phyloP scores from a whole-genome alignment of 2,797 vertebrate genomes.

The Pelodytes ibericus region DNA sequence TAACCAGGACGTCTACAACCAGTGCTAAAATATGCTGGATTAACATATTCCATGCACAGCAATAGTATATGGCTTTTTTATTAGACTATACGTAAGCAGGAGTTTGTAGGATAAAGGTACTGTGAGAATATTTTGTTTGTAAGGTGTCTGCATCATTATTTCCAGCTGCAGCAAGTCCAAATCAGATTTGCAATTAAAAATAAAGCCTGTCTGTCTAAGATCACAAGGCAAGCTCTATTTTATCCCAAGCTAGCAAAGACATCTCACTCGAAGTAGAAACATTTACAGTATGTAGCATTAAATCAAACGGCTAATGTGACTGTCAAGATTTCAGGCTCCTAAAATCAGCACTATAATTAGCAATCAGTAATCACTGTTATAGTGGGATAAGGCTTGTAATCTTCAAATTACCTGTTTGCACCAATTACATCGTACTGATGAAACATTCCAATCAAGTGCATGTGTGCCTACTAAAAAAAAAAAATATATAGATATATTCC shows the following conservation, averaged over 20 bases:
- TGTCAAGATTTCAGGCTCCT: slow-evolving; percentile 71
- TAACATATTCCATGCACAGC: neutral
- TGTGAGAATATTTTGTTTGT: slow-evolving; percentile 33
- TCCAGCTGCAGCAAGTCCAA: slow-evolving; percentile 45
- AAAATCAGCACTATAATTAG: slow-evolving; percentile 73
- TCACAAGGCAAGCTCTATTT: slow-evolving; percentile 58
- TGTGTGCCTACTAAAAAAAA: slow-evolving; percentile 57
- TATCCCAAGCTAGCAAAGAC: slow-evolving; percentile 56
- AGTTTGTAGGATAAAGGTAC: neutral
- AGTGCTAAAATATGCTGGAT: no score
- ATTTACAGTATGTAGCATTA: slow-evolving; percentile 58
- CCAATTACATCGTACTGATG: slow-evolving; percentile 72
- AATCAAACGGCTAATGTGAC: slow-evolving; percentile 67
- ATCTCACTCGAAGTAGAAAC: slow-evolving; percentile 59
- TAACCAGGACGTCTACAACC: no score
- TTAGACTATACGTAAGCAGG: neutral
- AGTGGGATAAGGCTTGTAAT: slow-evolving; percentile 75
- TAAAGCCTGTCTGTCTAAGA: slow-evolving; percentile 45
- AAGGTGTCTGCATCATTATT: slow-evolving; percentile 35
- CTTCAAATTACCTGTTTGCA: slow-evolving; percentile 75
- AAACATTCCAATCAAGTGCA: slow-evolving; percentile 72
- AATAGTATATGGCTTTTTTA: neutral
- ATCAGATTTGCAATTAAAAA: slow-evolving; percentile 56
- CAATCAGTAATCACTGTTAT: slow-evolving; percentile 74
- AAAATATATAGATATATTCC: slow-evolving; percentile 46